Evolutionary conservation across 2,888 invertebrate species (phyloP).

Genomic region (Microplitis deprimator): DNA sequence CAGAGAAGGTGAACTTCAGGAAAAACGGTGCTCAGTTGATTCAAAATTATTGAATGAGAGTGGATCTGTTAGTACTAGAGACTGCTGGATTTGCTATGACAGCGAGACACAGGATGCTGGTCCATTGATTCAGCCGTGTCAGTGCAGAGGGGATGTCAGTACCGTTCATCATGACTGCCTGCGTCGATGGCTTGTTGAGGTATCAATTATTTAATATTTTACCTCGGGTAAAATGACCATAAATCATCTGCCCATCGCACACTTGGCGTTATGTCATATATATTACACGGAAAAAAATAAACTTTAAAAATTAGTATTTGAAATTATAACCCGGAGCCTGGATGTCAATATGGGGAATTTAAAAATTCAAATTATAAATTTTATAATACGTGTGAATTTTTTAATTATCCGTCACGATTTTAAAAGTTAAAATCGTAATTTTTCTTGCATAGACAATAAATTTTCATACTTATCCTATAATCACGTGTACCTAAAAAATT

Average conservation of each 20-base stretch:
- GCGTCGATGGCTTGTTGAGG: constrained; percentile 91
- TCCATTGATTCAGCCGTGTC: constrained; percentile 90
- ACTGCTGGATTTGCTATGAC: constrained; percentile 97
- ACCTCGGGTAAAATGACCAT: background rate
- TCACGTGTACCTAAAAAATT: no score
- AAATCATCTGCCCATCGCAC: background rate
- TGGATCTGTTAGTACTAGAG: constrained; percentile 76
- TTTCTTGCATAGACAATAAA: no score
- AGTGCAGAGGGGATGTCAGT: constrained; percentile 93
- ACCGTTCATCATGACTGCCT: constrained; percentile 94
- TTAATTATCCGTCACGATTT: no score
- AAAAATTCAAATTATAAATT: no score
- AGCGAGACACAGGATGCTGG: constrained; percentile 81
- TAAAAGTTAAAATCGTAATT: no score
- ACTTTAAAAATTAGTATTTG: no score
- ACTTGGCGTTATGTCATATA: no score
- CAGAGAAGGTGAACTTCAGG: constrained; percentile 66
- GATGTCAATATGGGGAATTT: no score
- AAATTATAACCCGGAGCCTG: no score
- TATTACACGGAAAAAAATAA: no score
- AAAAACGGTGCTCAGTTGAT: constrained; percentile 59
- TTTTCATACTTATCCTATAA: no score
- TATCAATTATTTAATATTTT: constrained; percentile 58
- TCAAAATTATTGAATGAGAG: constrained; percentile 57
- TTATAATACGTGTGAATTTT: no score